Base-by-base conservation (phyloP, 1,140 invertebrate species). In the Ceratoteleas bidentatus region DNA sequence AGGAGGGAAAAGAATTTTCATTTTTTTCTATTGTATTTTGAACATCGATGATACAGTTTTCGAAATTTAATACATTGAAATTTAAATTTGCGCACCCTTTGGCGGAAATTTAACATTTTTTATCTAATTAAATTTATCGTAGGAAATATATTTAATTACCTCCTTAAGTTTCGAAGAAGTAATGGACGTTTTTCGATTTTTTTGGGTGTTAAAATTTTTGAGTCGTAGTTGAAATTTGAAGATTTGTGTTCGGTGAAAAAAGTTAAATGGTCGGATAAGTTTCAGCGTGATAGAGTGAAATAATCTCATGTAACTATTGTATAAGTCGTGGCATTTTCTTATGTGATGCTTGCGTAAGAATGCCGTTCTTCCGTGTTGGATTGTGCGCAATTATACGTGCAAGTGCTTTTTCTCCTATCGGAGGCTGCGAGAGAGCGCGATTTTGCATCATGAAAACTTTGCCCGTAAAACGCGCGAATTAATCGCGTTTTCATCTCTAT, bases 311-410 rank as follows among this genome's bases (percentile, higher is more conserved):
- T 74, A 83, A 85, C 62, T 56, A 84, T 81, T 86, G 80, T 84
- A 81, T 79, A 86, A 84, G 77, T 6, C n/a, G 50, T 13, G 73
- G 70, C 69, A 72, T 79, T 85, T 84, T 85, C 84, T 85, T 85
- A 83, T 69, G 77, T 79, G 72, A 77, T 53, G 72, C 76, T 87
- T 85, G 77, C 83, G 75, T 85, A 87, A 85, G 77, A 73, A 72
- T 58, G 47, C 73, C 36, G 64, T 73, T 84, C 85, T 87, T 87
- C 84, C 84, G 86, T 83, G 76, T 87, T 86, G 69, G 60, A 74
- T 80, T 68, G 61, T 76, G 62, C 24, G 68, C 76, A 85, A 83
- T 85, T 81, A 85, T 60, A 80, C 33, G 75, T 72, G 56, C 60
- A 54, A 74, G 62, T 66, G 36, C 64, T 73, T 79, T 79, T 77